Base-by-base conservation (phyloP, 1,140 invertebrate genomes). In the Akabosia matsudoensis region DNA sequence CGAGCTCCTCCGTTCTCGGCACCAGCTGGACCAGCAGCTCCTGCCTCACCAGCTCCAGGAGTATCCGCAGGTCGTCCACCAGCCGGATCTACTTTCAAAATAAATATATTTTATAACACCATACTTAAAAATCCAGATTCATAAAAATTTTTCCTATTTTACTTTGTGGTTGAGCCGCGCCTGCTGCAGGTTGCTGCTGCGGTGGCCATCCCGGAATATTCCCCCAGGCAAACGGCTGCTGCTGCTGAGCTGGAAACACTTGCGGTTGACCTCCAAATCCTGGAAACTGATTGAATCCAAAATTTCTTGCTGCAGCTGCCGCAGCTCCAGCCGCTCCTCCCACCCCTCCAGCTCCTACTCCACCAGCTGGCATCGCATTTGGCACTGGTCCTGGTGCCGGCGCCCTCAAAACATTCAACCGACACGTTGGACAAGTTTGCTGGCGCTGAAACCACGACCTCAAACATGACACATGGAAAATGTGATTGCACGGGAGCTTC, bases 371-470 rank as follows among this genome's bases (percentile, higher is more conserved):
- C 28, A 34, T 45, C 28, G 51, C 51, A 45, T 45, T 45, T 13
- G 76, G 18, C 70, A 82, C 82, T 76, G 85, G 85, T 61, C 83
- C 83, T 22, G 84, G 83, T 74, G 85, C 83, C 10, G 86, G 84
- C 13, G 85, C 85, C 72, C 93, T 89, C 77, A 99, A 86, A 82
- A 99, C 96, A 86, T 99, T 98, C 64, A 98, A 89, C 24, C 98
- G 90, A 86, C 98, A 99, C 0, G 97, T 99, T 3, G 98, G 98
- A 86, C 98, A 99, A 0, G 97, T 99, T 87, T 99, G 98, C 85
- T 99, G 98, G 14, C 97, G 89, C 87, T 99, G 98, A 86, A 99
- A 99, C 97, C 97, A 99, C 2, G 96, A 96, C 10, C 97, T 90
- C n/a, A 99, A 87, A 85, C 98, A 99, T 33, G 93, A 92, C 28